Evolutionary conservation across 1,140 invertebrate genomes (phyloP), one percentile per base, ranked within the genome.

Genomic region (Drosophila azteca): DNA sequence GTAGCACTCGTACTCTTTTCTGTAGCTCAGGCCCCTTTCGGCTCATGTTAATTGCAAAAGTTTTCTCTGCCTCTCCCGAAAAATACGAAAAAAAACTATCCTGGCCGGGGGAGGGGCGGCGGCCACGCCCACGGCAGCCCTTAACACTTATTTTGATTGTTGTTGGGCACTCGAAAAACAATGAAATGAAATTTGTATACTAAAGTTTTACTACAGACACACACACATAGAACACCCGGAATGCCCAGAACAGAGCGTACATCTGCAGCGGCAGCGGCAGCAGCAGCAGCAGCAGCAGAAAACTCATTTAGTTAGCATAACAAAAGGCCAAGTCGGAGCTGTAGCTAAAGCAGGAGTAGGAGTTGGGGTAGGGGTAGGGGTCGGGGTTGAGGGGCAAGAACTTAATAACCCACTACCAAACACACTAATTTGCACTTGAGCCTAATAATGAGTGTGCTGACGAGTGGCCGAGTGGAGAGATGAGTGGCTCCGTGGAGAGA

Each of bases 341-440:
- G 20, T 57, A 17, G 45, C 22, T 8, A 17, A 35, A 29, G 43
- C 43, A 35, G 8, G 1, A 20, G 20, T 6, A 17, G 29, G 29
- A 17, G 5, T 13, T 41, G 43, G 9, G 11, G 13, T 20, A 2
- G 1, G 15, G 39, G 20, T n/a, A 2, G 22, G 44, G 15, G 11
- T 51, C 46, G 24, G 77, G 54, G 50, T 17, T 31, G 29, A 20
- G 72, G 59, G 17, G 51, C 57, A 20, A 71, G 76, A 79, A 73
- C 83, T 79, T 88, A 88, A 88, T 88, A 88, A 88, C 83, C 83
- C 77, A 88, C 83, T 88, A 83, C 78, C 83, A 88, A 88, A 88
- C 84, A 88, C 79, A 88, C 83, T 88, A 88, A 88, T 88, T 88
- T 88, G 83, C 83, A 88, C 83, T 88, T 88, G 79, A 88, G 83